Percentiles rank a stretch among this genome's conserved stretches.
phyloP scores from a whole-genome alignment of 2,888 invertebrate genomes.

The Melinaea marsaeus region DNA sequence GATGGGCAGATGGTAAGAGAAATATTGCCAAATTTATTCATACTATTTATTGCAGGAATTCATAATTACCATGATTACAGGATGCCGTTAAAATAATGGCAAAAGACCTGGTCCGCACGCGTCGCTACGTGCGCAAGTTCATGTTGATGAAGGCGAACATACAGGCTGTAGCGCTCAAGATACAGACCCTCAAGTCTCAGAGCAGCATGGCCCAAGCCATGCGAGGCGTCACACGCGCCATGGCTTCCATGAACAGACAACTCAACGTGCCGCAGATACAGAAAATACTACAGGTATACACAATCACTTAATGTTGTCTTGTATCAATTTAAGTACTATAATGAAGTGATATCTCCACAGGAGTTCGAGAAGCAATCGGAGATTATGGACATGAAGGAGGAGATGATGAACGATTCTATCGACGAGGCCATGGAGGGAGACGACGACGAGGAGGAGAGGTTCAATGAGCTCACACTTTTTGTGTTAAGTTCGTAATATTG shows the following conservation, averaged over 20 bases:
- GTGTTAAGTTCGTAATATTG: not conserved
- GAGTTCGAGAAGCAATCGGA: conserved; percentile 99
- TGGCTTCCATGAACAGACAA: conserved; percentile 98
- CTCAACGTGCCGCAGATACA: conserved; percentile 99
- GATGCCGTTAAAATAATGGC: conserved; percentile 99
- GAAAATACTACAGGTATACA: conserved; percentile 82
- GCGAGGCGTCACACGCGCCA: conserved; percentile 98
- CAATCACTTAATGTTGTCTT: not conserved
- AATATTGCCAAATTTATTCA: too few species aligned
- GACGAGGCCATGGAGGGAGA: conserved; percentile 99
- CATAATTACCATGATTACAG: conserved; percentile 59
- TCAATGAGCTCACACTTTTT: not conserved
- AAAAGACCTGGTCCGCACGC: conserved; percentile 96
- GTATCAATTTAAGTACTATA: not conserved
- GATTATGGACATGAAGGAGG: conserved; percentile 99
- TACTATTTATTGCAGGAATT: too few species aligned
- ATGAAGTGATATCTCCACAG: conserved; percentile 55
- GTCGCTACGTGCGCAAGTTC: conserved; percentile 97
- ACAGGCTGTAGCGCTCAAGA: conserved; percentile 97
- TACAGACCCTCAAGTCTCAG: conserved; percentile 97
- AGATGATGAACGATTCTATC: conserved; percentile 99
- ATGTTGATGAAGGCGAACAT: conserved; percentile 99
- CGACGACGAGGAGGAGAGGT: conserved; percentile 98
- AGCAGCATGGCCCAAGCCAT: conserved; percentile 99
- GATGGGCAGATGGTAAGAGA: conserved; percentile 95